A percentile compares a stretch with the other conserved stretches of the same genome.
These are phyloP conservation scores for Caranx melampygus DNA, from an alignment of 2,113 vertebrate species.

Conservation along the genomic window DNA sequence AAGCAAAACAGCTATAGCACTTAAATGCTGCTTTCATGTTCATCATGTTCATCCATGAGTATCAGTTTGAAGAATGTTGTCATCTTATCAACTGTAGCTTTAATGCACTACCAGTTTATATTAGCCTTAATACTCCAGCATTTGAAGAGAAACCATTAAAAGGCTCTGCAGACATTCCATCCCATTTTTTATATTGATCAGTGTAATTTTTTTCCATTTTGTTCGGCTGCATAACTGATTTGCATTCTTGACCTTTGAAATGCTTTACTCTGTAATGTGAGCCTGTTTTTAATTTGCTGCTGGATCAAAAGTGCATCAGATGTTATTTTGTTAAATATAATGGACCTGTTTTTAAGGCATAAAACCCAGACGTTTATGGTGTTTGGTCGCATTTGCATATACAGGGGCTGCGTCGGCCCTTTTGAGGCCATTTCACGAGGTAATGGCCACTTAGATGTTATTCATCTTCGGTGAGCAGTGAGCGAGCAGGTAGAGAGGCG, in stretches of 20 bases:
- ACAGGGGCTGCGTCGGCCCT: conserved; percentile 52
- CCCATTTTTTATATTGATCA: too few species aligned
- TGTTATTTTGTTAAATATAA: conserved; percentile 31
- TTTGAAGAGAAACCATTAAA: too few species aligned
- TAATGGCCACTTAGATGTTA: conserved; percentile 64
- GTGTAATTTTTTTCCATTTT: background rate
- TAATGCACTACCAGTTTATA: too few species aligned
- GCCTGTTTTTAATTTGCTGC: conserved; percentile 29
- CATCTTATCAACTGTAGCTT: too few species aligned
- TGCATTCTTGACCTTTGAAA: conserved; percentile 18
- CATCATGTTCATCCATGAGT: too few species aligned
- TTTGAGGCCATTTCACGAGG: conserved; percentile 64
- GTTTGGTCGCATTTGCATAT: conserved; percentile 63
- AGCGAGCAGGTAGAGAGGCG: conserved; percentile 69
- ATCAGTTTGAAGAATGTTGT: too few species aligned
- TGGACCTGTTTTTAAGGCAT: conserved; percentile 51
- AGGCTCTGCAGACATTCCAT: too few species aligned
- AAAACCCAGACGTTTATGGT: conserved; percentile 41
- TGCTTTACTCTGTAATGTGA: background rate
- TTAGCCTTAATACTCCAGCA: too few species aligned
- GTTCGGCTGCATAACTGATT: background rate
- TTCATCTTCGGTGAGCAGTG: conserved; percentile 72
- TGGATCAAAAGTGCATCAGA: conserved; percentile 28
- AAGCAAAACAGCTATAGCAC: too few species aligned
- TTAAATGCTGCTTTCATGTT: too few species aligned